Percentiles rank a stretch among this genome's conserved stretches.
phyloP scores from a whole-genome alignment of 2,888 invertebrate genomes.

The Heliconius sara region DNA sequence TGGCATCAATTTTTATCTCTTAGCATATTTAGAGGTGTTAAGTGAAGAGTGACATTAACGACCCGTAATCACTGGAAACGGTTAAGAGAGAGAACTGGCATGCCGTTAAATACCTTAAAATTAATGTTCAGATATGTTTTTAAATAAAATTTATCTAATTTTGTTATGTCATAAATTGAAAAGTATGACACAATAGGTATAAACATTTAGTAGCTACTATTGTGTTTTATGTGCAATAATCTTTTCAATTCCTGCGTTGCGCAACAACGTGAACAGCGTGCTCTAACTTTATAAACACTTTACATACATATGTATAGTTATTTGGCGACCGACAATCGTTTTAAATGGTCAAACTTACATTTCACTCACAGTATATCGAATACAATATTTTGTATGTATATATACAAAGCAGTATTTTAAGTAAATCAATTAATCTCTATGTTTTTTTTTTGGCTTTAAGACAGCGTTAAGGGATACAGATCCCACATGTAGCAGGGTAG shows the following conservation, averaged over 20 bases:
- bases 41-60: constrained; percentile 7
- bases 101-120: background rate
- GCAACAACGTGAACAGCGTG: constrained; percentile 34
- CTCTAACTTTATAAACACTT: constrained; percentile 34
- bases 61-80: background rate
- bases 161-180: constrained; percentile 11
- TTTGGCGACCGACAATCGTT: background rate
- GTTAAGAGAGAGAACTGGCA: background rate
- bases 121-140: background rate
- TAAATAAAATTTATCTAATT: constrained; percentile 5
- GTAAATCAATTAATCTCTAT: background rate
- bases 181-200: constrained; percentile 11
- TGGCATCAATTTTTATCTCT: constrained; percentile 7
- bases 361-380: background rate
- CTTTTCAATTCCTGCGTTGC: constrained; percentile 32
- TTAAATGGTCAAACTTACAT: background rate
- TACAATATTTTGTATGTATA: background rate
- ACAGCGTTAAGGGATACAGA: too few species aligned
- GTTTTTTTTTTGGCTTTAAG: background rate
- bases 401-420: background rate
- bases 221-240: constrained; percentile 36
- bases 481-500: too few species aligned
- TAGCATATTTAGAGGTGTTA: constrained; percentile 13
- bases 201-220: constrained; percentile 31
- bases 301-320: constrained; percentile 8